Evolutionary conservation across 2,888 invertebrate genomes (phyloP).

Genomic region (Leucophenga montana): DNA sequence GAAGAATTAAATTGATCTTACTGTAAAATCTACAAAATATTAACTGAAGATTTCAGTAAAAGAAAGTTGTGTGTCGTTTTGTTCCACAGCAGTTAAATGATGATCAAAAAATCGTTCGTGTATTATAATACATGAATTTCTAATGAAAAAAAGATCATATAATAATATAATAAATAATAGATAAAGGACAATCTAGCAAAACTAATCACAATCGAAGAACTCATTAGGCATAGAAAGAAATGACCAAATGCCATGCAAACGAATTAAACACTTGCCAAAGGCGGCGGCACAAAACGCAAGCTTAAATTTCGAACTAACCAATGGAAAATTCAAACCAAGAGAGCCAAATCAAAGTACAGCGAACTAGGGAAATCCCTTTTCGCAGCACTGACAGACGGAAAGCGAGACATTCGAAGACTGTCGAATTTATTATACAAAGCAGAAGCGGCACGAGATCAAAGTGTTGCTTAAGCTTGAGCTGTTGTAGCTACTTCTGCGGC

Average conservation of each 20-base stretch:
- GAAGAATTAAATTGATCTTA: no score
- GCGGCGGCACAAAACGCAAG: conserved; percentile 37
- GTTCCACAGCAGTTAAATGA: no score
- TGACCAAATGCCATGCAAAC: conserved; percentile 57
- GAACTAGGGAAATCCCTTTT: conserved; percentile 57
- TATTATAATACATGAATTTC: no score
- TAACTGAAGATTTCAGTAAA: no score
- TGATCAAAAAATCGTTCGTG: no score
- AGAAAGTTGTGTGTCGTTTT: no score
- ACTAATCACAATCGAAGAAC: conserved; percentile 64
- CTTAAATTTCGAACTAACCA: not conserved
- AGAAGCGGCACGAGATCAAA: conserved; percentile 66
- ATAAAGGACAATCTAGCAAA: conserved; percentile 39
- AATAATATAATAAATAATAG: no score
- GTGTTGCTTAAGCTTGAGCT: conserved; percentile 55
- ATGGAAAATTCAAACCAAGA: not conserved
- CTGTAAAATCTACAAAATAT: no score
- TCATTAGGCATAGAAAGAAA: conserved; percentile 59
- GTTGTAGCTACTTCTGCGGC: not conserved
- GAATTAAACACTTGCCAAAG: conserved; percentile 62
- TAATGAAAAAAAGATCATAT: no score
- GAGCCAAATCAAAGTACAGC: conserved; percentile 6
- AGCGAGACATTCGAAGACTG: conserved; percentile 53
- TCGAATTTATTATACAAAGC: conserved; percentile 66
- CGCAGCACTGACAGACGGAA: no score